Evolutionary conservation across 2,113 vertebrate species (phyloP).

Genomic region (Anolis carolinensis): DNA sequence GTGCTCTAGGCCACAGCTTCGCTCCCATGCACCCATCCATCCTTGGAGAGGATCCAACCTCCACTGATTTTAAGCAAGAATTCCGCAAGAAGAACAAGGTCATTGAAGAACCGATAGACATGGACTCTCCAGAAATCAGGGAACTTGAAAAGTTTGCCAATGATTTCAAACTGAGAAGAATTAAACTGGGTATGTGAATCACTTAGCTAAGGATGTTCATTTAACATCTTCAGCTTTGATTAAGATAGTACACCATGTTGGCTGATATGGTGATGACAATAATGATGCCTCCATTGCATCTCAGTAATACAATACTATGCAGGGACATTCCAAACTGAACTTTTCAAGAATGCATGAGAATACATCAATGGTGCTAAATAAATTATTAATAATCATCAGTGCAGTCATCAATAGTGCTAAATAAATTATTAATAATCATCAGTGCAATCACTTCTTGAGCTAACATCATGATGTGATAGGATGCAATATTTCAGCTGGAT

Average conservation of each 20-base stretch:
- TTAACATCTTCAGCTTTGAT: not conserved
- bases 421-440: too few relatives aligned
- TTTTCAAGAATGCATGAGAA: not conserved
- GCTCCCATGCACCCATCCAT: constrained; percentile 85
- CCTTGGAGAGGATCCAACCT: constrained; percentile 80
- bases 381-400: too few relatives aligned
- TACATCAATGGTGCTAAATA: too few relatives aligned
- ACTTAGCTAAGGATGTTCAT: not conserved
- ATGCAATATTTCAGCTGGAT: too few relatives aligned
- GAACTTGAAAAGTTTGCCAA: constrained; percentile 97
- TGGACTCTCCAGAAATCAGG: constrained; percentile 95
- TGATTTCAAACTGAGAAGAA: constrained; percentile 95
- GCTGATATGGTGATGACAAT: too few relatives aligned
- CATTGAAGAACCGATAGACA: constrained; percentile 85
- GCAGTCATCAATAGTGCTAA: too few relatives aligned
- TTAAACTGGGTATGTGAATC: constrained; percentile 89
- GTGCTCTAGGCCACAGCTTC: constrained; percentile 87
- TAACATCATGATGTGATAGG: too few relatives aligned
- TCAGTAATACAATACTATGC: not conserved
- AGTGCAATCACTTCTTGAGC: too few relatives aligned
- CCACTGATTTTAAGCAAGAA: constrained; percentile 88
- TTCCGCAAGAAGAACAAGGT: constrained; percentile 85
- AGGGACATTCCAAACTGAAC: not conserved
- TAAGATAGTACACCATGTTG: not conserved
- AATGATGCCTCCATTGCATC: too few relatives aligned